Evolutionary conservation across 2,113 vertebrate genomes (phyloP).

Genomic region (Malurus alboscapulatus): DNA sequence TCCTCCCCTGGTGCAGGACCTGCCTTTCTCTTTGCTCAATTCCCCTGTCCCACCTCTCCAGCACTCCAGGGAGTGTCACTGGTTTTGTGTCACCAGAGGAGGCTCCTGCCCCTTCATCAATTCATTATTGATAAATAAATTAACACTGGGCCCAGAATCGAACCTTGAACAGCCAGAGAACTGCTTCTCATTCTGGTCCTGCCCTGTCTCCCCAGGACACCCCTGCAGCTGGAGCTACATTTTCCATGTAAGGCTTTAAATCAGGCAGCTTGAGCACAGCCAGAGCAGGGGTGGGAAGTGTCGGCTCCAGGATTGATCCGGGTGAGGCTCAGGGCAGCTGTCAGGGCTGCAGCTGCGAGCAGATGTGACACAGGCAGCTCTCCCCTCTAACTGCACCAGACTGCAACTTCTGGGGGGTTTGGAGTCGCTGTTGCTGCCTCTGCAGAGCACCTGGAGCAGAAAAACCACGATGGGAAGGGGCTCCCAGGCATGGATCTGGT

Average conservation of each 20-base stretch:
- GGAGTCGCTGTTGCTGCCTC: not conserved
- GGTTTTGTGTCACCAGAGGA: not conserved
- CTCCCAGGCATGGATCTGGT: not conserved
- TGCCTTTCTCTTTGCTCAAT: not conserved
- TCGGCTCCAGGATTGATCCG: not conserved
- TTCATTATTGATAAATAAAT: not conserved
- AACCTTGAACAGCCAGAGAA: not conserved
- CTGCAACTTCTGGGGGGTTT: not conserved
- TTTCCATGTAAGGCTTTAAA: not conserved
- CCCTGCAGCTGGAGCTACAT: not conserved
- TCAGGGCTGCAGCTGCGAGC: not conserved
- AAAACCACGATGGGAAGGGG: not conserved
- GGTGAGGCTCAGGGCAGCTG: not conserved
- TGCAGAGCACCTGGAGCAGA: slow-evolving; percentile 3
- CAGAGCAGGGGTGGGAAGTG: not conserved
- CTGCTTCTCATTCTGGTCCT: not conserved
- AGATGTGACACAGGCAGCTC: not conserved
- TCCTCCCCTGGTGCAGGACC: not conserved
- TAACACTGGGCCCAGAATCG: not conserved
- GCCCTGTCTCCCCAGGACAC: not conserved
- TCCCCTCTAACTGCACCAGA: not conserved
- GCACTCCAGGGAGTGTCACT: not conserved
- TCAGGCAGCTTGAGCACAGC: not conserved
- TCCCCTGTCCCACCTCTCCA: not conserved
- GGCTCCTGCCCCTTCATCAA: not conserved